Conservation (phyloP, 1,140 invertebrate genomes). For the Pantala flavescens region DNA sequence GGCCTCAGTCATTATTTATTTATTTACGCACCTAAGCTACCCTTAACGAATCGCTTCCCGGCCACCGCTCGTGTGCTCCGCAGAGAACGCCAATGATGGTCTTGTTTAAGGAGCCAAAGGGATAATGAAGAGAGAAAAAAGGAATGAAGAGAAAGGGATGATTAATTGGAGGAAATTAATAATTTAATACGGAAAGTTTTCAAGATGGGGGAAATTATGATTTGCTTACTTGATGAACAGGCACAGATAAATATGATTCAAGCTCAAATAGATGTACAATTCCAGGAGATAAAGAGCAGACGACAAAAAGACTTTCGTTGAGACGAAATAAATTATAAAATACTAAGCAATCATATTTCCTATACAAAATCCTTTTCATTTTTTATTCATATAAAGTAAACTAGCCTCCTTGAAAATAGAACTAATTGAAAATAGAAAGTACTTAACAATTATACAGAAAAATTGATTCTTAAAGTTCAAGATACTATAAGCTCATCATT, state of each 20-base stretch:
- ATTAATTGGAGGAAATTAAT: background rate
- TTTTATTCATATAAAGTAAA: too few species aligned
- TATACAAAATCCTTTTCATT: too few species aligned
- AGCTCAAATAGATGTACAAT: too few species aligned
- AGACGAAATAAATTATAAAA: too few species aligned
- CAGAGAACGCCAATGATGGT: background rate
- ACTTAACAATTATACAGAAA: too few species aligned
- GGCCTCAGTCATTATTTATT: slow-evolving; percentile 9
- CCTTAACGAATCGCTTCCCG: background rate
- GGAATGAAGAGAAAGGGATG: background rate
- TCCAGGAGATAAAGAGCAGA: too few species aligned
- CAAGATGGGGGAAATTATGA: background rate
- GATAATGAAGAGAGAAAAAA: background rate
- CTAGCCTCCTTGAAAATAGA: too few species aligned
- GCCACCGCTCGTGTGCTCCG: background rate
- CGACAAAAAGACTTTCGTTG: too few species aligned
- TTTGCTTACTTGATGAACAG: background rate
- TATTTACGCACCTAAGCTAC: background rate
- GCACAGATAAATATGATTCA: background rate
- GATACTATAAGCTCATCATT: too few species aligned
- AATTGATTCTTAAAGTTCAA: too few species aligned
- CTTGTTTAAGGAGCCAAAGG: background rate
- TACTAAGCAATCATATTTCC: too few species aligned
- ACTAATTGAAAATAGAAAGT: too few species aligned
- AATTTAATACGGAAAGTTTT: background rate